Evolutionary conservation across 2,113 vertebrate species (phyloP).

Genomic region (Cranoglanis bouderius): DNA sequence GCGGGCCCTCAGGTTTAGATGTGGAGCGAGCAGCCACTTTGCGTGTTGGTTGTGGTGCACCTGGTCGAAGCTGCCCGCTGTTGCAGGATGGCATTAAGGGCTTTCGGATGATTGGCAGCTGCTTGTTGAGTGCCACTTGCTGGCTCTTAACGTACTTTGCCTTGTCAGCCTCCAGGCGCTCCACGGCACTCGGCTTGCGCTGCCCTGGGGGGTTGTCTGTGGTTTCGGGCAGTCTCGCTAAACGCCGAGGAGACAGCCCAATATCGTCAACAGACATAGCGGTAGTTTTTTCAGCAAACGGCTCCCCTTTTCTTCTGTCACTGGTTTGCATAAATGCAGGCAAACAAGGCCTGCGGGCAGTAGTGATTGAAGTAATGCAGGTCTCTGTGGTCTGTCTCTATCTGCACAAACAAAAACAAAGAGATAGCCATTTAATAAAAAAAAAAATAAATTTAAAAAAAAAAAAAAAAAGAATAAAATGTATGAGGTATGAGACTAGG

Average conservation of each 20-base stretch:
- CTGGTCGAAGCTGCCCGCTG: conserved; percentile 57
- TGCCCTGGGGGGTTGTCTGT: conserved; percentile 67
- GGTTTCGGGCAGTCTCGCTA: conserved; percentile 57
- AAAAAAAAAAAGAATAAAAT: neutral
- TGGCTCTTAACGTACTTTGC: conserved; percentile 93
- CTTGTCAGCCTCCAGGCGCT: conserved; percentile 88
- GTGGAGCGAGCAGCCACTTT: conserved; percentile 48
- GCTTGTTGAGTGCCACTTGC: conserved; percentile 76
- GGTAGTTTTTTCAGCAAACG: conserved; percentile 11
- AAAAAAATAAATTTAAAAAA: neutral
- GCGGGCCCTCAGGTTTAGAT: conserved; percentile 57
- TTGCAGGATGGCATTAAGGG: conserved; percentile 62
- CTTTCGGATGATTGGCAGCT: conserved; percentile 74
- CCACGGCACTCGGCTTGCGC: conserved; percentile 82
- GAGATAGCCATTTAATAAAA: neutral
- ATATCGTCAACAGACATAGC: conserved; percentile 70
- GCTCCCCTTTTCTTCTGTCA: neutral
- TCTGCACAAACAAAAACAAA: neutral
- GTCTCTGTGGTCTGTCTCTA: neutral
- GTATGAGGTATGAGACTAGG: neutral
- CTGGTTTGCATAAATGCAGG: conserved; percentile 4
- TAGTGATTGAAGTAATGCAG: neutral
- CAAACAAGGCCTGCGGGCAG: neutral
- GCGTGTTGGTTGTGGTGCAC: conserved; percentile 69
- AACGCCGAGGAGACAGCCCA: conserved; percentile 54